A percentile compares a stretch with the other conserved stretches of the same genome.
Conservation (phyloP, 37 sponge, comb jelly and placozoan species). For the Oscarella lobularis region DNA sequence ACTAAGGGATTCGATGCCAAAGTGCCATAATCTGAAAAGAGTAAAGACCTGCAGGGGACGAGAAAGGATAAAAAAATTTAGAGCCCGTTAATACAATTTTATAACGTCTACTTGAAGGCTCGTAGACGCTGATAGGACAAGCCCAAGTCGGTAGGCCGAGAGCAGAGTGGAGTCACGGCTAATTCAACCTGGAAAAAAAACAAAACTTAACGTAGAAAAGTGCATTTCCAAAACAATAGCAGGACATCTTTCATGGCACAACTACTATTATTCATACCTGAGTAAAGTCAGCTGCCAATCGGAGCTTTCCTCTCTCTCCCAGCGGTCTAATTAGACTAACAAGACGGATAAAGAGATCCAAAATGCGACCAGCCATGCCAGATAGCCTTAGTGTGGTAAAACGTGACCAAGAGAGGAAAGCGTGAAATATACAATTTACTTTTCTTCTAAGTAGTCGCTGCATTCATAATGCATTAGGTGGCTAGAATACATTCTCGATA, state of each 20-base stretch:
- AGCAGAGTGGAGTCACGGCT: background rate
- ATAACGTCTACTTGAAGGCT: background rate
- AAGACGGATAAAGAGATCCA: conserved; percentile 75
- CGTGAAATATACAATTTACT: background rate
- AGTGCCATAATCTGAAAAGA: background rate
- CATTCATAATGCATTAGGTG: background rate
- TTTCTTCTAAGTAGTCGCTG: background rate
- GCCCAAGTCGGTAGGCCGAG: background rate
- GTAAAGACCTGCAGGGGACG: background rate
- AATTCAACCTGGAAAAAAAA: background rate
- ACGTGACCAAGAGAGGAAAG: too few relatives aligned
- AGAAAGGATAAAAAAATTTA: too few relatives aligned
- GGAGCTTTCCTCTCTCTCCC: conserved; percentile 81
- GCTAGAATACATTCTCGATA: conserved; percentile 8
- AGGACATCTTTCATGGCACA: background rate
- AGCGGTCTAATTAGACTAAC: conserved; percentile 79
- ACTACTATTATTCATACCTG: conserved; percentile 56
- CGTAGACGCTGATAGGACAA: background rate
- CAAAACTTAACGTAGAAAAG: background rate
- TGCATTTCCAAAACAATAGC: background rate
- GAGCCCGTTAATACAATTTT: too few relatives aligned
- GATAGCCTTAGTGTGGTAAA: background rate
- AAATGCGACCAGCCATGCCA: background rate
- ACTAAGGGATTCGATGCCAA: background rate
- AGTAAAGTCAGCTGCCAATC: conserved; percentile 88